Base-by-base conservation (phyloP, 1,140 invertebrate genomes). In the Ips typographus region DNA sequence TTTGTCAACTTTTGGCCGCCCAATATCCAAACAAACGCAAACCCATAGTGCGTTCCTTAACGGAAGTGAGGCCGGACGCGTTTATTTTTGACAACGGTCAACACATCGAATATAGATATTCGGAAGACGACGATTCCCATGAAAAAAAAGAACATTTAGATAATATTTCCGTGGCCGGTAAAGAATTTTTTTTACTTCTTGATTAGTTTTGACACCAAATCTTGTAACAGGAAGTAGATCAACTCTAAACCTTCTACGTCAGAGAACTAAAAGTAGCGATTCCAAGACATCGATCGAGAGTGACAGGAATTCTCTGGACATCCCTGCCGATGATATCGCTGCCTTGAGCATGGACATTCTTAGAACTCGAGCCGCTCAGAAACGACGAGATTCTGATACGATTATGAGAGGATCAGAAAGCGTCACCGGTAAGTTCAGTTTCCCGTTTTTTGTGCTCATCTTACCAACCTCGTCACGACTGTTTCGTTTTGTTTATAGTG, bases 51-150 rank as follows among this genome's bases (percentile, higher is more conserved):
- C n/a, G 88, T 43, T 89, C 88, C 2, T 76, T 89, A 44, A 90
- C 88, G 0, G 89, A 90, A 74, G 87, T 85, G 36, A 79, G 86
- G 5, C 85, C 85, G 7, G 85, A 87, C 61, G 83, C 84, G 36
- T 85, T 84, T 62, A 85, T 85, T 43, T 81, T 85, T 68, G 84
- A 85, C 72, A 85, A 85, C 70, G 82, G 83, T 55, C 80, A 83
- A 43, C 84, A 85, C 71, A 84, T 85, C 71, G 82, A 85, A 72
- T 82, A 85, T 66, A 77, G 84, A 40, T 80, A 81, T 22, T 75
- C 81, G 52, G 82, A 83, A 55, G 84, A 84, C 65, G 83, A 85
- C 44, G 81, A 84, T 56, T 74, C 76, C 43, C 65, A 73, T 8
- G 75, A 71, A 5, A 76, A 75, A 7, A 75, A 70, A 8, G 77